Evolutionary conservation across 2,113 vertebrate genomes (phyloP).

Genomic region (Regulus satrapa): DNA sequence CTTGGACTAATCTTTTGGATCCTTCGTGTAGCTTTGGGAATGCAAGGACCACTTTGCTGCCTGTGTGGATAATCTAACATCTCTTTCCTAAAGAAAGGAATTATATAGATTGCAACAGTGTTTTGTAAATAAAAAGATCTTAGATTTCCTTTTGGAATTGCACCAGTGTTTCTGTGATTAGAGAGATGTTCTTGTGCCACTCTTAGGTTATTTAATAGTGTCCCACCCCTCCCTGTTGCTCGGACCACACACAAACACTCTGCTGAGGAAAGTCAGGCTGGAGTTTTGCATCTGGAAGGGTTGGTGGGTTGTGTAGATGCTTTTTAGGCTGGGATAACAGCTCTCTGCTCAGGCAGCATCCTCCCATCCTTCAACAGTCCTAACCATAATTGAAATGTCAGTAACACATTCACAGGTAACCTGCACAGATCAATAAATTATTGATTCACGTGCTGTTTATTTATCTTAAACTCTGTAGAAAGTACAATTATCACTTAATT

Average conservation of each 20-base stretch:
- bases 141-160: neutral
- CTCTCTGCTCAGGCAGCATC: neutral
- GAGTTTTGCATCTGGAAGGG: neutral
- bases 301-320: neutral
- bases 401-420: conserved; percentile 52
- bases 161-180: neutral
- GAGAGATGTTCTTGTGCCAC: neutral
- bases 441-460: conserved; percentile 70
- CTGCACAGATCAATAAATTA: conserved; percentile 66
- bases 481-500: conserved; percentile 74
- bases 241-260: neutral
- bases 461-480: conserved; percentile 65
- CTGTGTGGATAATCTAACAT: neutral
- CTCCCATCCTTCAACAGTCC: conserved; percentile 20
- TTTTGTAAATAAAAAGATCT: neutral
- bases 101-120: neutral
- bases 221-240: neutral
- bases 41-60: neutral
- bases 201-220: neutral
- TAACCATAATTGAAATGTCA: conserved; percentile 65
- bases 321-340: neutral
- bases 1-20: neutral
- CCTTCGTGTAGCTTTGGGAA: neutral
- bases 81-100: neutral
- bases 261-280: neutral